A percentile compares a stretch with the other conserved stretches of the same genome.
These are phyloP conservation scores for Pterostichus madidus DNA, from an alignment of 2,888 invertebrate genomes.

Conservation along the genomic window DNA sequence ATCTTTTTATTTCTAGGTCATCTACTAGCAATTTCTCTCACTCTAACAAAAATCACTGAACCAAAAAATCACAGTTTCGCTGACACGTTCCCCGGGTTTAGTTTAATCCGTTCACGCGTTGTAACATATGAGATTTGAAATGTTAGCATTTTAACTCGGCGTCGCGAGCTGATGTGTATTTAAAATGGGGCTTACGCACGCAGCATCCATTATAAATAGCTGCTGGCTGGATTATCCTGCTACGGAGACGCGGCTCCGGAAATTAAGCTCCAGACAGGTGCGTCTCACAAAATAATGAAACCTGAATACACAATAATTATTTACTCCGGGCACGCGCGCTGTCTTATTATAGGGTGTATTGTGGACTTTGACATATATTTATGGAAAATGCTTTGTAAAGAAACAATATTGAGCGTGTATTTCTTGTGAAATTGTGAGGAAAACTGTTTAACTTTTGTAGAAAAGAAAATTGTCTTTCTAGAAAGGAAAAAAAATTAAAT, in stretches of 20 bases:
- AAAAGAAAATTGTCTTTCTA: too few relatives aligned
- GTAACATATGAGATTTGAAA: slow-evolving; percentile 45
- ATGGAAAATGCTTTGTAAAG: neutral
- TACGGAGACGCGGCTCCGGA: slow-evolving; percentile 16
- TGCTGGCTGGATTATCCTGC: slow-evolving; percentile 29
- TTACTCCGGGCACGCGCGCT: slow-evolving; percentile 11
- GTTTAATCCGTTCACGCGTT: slow-evolving; percentile 4
- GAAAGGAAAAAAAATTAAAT: too few relatives aligned
- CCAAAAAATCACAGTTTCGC: neutral
- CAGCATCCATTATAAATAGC: slow-evolving; percentile 42
- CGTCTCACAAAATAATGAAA: slow-evolving; percentile 18
- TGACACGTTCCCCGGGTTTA: neutral
- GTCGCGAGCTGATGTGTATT: slow-evolving; percentile 41
- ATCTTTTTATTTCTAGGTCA: too few relatives aligned
- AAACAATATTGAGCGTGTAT: too few relatives aligned
- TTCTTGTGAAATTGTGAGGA: too few relatives aligned
- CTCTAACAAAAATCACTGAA: too few relatives aligned
- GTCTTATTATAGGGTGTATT: neutral
- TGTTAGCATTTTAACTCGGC: slow-evolving; percentile 26
- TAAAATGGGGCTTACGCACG: slow-evolving; percentile 45
- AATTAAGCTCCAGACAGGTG: slow-evolving; percentile 35
- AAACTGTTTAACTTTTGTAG: too few relatives aligned
- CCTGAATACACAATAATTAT: slow-evolving; percentile 7
- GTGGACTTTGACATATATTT: neutral
- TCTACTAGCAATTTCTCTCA: too few relatives aligned